Percentiles rank a stretch among this genome's conserved stretches.
Evolutionary conservation across 53 echinoderm and acorn worm species (phyloP).

Genomic region (Patiria pectinifera): DNA sequence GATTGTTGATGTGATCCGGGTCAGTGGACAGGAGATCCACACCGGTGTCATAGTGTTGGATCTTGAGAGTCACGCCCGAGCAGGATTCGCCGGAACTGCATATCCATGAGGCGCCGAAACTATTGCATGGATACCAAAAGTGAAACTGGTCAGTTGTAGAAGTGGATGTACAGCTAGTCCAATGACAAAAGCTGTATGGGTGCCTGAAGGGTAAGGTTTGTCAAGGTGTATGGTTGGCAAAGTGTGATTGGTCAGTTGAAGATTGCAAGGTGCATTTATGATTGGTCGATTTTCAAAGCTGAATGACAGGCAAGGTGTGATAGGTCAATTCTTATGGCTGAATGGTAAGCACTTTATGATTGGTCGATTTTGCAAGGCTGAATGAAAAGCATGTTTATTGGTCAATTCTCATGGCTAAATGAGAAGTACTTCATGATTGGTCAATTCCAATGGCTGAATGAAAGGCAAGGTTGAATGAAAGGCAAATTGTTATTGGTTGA

Average conservation of each 20-base stretch:
- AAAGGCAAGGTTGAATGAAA: background rate
- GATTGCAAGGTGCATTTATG: background rate
- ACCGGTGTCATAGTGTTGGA: slow-evolving; percentile 69
- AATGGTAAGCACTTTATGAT: no score
- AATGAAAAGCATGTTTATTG: no score
- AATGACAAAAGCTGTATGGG: no score
- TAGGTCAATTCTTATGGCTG: background rate
- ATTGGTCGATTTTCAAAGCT: background rate
- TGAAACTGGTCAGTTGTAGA: background rate
- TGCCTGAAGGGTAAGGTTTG: no score
- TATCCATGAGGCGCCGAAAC: slow-evolving; percentile 79
- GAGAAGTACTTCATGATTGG: no score
- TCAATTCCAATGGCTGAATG: no score
- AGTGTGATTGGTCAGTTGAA: background rate
- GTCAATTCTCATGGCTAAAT: no score
- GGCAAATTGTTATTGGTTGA: background rate
- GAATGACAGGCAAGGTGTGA: background rate
- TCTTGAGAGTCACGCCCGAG: slow-evolving; percentile 82
- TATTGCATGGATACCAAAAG: background rate
- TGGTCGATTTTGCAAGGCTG: no score
- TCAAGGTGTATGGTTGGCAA: no score
- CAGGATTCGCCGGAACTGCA: slow-evolving; percentile 75
- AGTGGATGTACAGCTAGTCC: background rate
- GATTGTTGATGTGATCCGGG: slow-evolving; percentile 66
- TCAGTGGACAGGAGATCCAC: slow-evolving; percentile 73